phyloP scores from a whole-genome alignment of 2,113 vertebrate genomes.

The Pachypanchax playfairii region DNA sequence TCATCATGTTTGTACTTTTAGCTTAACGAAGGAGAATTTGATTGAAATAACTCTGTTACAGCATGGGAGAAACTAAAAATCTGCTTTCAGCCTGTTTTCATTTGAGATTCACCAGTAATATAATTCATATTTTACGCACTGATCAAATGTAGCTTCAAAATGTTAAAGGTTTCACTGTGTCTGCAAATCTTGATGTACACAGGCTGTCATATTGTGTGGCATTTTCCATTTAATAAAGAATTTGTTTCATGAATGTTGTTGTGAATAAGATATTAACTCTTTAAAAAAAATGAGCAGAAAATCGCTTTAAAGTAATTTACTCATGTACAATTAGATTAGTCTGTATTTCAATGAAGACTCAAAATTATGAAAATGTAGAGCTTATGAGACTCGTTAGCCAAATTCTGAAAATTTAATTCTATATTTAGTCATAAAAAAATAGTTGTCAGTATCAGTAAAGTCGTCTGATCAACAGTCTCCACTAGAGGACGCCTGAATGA shows the following conservation, averaged over 20 bases:
- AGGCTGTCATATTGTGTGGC: constrained; percentile 4
- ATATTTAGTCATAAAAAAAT: no score
- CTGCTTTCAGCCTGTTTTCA: not conserved
- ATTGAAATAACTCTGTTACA: constrained; percentile 41
- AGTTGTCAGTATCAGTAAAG: no score
- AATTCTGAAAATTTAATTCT: no score
- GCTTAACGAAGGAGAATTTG: not conserved
- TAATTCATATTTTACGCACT: constrained; percentile 16
- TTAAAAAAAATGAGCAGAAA: no score
- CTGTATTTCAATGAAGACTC: no score
- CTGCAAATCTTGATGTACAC: constrained; percentile 15
- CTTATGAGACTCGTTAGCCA: no score
- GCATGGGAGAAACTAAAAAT: not conserved
- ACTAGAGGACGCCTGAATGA: no score
- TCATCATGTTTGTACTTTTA: not conserved
- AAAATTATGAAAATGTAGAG: no score
- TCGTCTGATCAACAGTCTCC: no score
- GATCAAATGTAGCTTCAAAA: constrained; percentile 7
- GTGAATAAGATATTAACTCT: no score
- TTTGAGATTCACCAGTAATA: constrained; percentile 11
- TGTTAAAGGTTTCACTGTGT: constrained; percentile 22
- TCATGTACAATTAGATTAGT: no score
- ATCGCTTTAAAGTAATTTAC: no score
- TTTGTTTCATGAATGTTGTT: not conserved
- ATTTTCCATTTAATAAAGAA: constrained; percentile 35